These are phyloP conservation scores for Parascotia fuliginaria DNA, from an alignment of 2,888 invertebrate species.

Conservation along the genomic window DNA sequence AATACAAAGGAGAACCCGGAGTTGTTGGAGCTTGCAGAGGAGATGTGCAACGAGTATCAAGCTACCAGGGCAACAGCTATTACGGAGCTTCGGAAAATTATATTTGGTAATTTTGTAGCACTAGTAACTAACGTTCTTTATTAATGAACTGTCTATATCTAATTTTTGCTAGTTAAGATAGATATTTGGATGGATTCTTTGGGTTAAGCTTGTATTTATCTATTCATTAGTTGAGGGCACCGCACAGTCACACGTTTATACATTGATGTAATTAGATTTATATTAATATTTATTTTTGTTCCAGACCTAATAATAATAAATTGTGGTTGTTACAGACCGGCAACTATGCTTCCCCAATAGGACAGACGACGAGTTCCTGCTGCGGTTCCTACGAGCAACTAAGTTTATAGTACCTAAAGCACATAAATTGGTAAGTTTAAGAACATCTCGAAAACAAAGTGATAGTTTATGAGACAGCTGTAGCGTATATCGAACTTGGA, in stretches of 20 bases:
- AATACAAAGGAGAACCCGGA: constrained; percentile 70
- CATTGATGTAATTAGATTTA: too few species aligned
- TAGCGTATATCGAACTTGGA: too few species aligned
- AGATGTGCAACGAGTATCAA: constrained; percentile 68
- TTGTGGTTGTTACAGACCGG: constrained; percentile 68
- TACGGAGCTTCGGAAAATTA: constrained; percentile 68
- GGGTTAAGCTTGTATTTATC: too few species aligned
- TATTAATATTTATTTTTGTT: too few species aligned
- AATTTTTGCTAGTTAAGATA: too few species aligned
- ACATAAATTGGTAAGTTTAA: constrained; percentile 68
- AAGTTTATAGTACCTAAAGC: constrained; percentile 69
- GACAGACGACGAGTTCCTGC: constrained; percentile 68
- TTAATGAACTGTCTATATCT: too few species aligned
- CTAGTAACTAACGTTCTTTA: not conserved
- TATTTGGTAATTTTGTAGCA: constrained; percentile 71
- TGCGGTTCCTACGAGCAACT: constrained; percentile 68
- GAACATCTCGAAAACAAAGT: too few species aligned
- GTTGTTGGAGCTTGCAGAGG: constrained; percentile 60
- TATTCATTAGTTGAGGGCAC: too few species aligned
- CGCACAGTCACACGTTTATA: too few species aligned
- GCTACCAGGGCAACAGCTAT: constrained; percentile 65
- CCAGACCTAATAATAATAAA: too few species aligned
- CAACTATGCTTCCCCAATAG: constrained; percentile 66
- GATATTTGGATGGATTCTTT: too few species aligned
- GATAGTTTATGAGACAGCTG: too few species aligned